Conservation (phyloP, 2,797 vertebrate species). For the Tadarida brasiliensis region DNA sequence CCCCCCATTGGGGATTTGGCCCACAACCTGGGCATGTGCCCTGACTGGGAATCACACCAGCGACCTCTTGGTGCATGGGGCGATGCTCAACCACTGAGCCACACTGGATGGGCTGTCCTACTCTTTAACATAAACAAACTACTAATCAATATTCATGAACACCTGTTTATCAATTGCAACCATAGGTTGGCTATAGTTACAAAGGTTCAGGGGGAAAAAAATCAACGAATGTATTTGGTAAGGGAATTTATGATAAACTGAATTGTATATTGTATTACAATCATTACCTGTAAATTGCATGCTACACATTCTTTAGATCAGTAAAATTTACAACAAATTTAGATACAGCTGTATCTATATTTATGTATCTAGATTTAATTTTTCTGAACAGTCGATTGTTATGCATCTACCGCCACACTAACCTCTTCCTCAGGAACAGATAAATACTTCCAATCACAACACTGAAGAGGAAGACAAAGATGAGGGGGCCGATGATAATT, state of each 20-base stretch:
- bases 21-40: no score
- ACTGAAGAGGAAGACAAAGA: slow-evolving; percentile 92
- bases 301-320: not conserved
- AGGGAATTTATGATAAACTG: not conserved
- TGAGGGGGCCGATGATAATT: slow-evolving; percentile 93
- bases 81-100: no score
- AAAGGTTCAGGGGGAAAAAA: not conserved
- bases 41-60: no score
- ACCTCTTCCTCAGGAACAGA: slow-evolving; percentile 95
- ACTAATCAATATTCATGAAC: not conserved
- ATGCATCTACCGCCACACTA: slow-evolving; percentile 33
- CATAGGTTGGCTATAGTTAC: not conserved
- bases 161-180: not conserved
- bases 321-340: not conserved
- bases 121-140: not conserved
- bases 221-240: not conserved
- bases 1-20: no score
- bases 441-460: slow-evolving; percentile 90
- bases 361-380: no score
- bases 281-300: not conserved
- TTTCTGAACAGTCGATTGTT: not conserved
- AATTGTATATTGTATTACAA: accelerated
- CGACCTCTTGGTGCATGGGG: no score
- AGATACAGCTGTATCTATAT: not conserved
- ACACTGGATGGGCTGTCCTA: not conserved